A percentile compares a stretch with the other conserved stretches of the same genome.
Conservation (phyloP, 2,113 vertebrate species). For the Orcinus orca region DNA sequence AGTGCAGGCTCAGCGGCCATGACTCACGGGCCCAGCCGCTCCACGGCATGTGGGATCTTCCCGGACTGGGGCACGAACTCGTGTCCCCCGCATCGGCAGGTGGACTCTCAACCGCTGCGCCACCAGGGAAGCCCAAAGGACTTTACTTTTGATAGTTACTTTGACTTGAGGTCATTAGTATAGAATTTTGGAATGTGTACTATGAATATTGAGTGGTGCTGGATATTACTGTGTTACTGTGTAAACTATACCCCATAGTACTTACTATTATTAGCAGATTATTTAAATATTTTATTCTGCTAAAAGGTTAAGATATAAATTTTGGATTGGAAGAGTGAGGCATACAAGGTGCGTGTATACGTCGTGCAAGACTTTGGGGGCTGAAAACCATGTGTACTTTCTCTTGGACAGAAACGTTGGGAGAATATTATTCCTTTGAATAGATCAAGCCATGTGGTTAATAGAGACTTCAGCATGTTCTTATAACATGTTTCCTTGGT, state of each 20-base stretch:
- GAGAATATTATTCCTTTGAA: conserved; percentile 26
- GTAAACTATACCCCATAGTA: neutral
- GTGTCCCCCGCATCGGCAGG: too few species aligned
- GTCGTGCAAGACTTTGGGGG: neutral
- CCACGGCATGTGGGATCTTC: too few species aligned
- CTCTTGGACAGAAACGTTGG: neutral
- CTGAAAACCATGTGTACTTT: conserved; percentile 5
- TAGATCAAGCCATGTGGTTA: conserved; percentile 21
- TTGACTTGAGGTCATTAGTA: neutral
- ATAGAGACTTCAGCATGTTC: conserved; percentile 19
- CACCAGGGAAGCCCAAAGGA: neutral
- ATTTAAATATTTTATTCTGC: neutral
- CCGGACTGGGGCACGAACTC: too few species aligned
- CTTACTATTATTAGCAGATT: neutral
- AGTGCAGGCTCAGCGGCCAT: too few species aligned
- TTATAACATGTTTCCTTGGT: neutral
- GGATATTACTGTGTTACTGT: neutral
- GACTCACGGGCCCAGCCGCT: too few species aligned
- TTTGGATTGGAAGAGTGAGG: conserved; percentile 12
- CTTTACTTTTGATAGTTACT: neutral
- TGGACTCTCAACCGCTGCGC: too few species aligned
- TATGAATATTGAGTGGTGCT: conserved; percentile 29
- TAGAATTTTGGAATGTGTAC: conserved; percentile 17
- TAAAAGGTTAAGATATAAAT: neutral
- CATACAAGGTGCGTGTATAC: neutral